These are phyloP conservation scores for Dinocampus coccinellae DNA, from an alignment of 2,888 invertebrate species.

Conservation along the genomic window DNA sequence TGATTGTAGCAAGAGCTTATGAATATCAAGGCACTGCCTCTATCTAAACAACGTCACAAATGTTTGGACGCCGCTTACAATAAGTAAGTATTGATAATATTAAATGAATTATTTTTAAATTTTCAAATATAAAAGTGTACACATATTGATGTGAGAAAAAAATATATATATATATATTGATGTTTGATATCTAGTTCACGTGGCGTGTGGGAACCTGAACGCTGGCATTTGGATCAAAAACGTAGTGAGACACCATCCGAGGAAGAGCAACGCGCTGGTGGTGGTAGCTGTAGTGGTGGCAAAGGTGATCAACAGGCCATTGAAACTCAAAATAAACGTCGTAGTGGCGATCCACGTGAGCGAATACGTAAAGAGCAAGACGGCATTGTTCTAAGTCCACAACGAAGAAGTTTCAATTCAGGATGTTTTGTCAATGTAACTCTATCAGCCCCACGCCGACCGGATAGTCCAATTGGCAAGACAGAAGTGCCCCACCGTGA, in stretches of 20 bases:
- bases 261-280: slow-evolving; percentile 72
- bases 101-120: background rate
- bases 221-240: slow-evolving; percentile 73
- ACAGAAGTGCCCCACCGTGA: slow-evolving; percentile 67
- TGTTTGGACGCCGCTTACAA: slow-evolving; percentile 74
- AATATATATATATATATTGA: slow-evolving; percentile 24
- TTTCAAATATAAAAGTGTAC: slow-evolving; percentile 2
- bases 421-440: slow-evolving; percentile 81
- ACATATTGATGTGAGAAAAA: slow-evolving; percentile 26
- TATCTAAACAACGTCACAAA: slow-evolving; percentile 80
- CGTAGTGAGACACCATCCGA: slow-evolving; percentile 76
- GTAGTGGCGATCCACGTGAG: slow-evolving; percentile 80
- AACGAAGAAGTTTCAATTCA: slow-evolving; percentile 87
- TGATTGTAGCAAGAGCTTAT: slow-evolving; percentile 77
- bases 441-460: slow-evolving; percentile 59
- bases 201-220: slow-evolving; percentile 72
- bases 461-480: slow-evolving; percentile 68
- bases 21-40: slow-evolving; percentile 78
- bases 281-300: slow-evolving; percentile 44
- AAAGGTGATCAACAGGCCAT: slow-evolving; percentile 24
- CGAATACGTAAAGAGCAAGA: slow-evolving; percentile 86
- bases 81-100: slow-evolving; percentile 68
- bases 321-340: slow-evolving; percentile 65
- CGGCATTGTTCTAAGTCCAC: slow-evolving; percentile 87
- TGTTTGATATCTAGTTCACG: slow-evolving; percentile 59